Evolutionary conservation across 2,113 vertebrate genomes (phyloP).

Genomic region (Coptodon rendalli): DNA sequence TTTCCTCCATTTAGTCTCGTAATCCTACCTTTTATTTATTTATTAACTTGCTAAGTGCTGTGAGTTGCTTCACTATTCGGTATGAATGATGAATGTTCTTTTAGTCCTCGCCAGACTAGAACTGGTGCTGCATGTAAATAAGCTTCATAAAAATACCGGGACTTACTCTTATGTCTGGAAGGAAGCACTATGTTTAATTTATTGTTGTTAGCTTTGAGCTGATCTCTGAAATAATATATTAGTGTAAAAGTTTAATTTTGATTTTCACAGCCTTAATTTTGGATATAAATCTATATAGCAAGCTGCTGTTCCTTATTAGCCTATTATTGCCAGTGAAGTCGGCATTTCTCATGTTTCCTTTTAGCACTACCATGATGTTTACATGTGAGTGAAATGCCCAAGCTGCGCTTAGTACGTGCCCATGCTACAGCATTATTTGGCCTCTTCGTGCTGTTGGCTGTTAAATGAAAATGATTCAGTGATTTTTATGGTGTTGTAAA

Average conservation of each 20-base stretch:
- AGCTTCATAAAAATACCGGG: neutral
- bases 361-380: neutral
- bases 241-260: neutral
- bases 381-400: neutral
- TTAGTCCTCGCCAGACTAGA: neutral
- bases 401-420: neutral
- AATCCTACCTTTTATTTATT: conserved; percentile 68
- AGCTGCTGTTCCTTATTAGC: neutral
- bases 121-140: neutral
- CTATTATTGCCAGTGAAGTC: neutral
- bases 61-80: neutral
- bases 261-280: neutral
- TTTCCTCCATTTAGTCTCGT: conserved; percentile 64
- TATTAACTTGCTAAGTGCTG: conserved; percentile 62
- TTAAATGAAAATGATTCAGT: neutral
- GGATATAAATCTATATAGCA: neutral
- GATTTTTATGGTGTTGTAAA: neutral
- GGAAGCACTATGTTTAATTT: neutral
- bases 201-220: neutral
- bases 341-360: neutral
- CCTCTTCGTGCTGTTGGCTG: neutral
- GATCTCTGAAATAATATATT: neutral
- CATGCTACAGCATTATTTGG: neutral
- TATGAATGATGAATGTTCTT: conserved; percentile 37
- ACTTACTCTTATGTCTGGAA: neutral